Evolutionary conservation across 2,888 invertebrate genomes (phyloP), one percentile per base, ranked within the genome.

Genomic region (Archaeoteleia sp.): DNA sequence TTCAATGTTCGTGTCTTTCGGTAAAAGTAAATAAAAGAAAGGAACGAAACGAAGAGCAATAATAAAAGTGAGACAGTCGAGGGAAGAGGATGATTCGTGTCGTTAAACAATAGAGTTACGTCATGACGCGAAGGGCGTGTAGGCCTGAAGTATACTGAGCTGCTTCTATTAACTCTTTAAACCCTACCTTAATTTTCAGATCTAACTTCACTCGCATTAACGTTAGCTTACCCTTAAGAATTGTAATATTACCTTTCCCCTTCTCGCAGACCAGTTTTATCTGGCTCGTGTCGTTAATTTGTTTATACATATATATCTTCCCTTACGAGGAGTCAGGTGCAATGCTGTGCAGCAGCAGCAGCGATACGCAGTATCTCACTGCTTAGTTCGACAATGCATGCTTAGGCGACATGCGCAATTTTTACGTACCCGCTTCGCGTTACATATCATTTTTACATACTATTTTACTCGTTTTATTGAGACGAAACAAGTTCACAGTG

Each of bases 61-160:
- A 67, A 69, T 45, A 63, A 71, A 60, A n/a, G 27, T 20, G 8
- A 1, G 32, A 20, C 12, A 53, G 10, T 8, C 10, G 9, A 10
- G 25, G 25, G 12, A 40, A 35, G 23, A 12, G 40, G 29, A 49
- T 48, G 40, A 29, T 53, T 35, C 27, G 53, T 53, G 42, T 58
- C 65, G 42, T 53, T 32, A 42, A 67, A 39, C 40, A 51, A 71
- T 70, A 66, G 67, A 53, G 58, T 72, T 73, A 77, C 72, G 71
- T 78, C 39, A 39, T 39, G n/a, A 74, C 34, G 45, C 27, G 48
- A 63, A 61, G 67, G 79, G 76, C 74, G 75, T 75, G 74, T 81
- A 82, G 81, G 82, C 81, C 82, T 78, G 78, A 75, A 78, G 74
- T 78, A 78, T 73, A 74, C 75, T 73, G 73, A 80, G 71, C 74